Base-by-base conservation (phyloP, 2,797 vertebrate genomes). In the Squalus acanthias region DNA sequence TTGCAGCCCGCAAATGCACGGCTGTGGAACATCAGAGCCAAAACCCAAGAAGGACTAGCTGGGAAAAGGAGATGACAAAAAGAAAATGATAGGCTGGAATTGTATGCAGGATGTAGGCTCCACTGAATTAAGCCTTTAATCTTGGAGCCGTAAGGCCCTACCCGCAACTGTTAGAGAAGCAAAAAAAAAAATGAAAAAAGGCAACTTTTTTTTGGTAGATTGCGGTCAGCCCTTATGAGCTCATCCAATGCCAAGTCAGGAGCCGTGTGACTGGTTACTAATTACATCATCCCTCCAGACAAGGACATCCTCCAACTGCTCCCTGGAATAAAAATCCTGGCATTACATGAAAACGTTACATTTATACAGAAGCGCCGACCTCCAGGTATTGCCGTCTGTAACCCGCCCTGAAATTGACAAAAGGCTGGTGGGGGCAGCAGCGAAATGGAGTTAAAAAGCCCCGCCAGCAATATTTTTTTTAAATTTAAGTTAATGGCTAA, bases 221-320 rank as follows among this genome's bases (percentile, higher is more conserved):
- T n/a, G 88, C 63, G 17, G 65, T 93, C n/a, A 69, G 20, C n/a
- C 33, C 91, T 92, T 33, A 92, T 92, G 91, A 67, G 67, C 91
- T 46, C 65, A 93, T 69, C n/a, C 26, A 7, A 39, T 46, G 91
- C 88, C 88, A 89, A 93, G 9, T 24, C 60, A 92, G 0, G 13
- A 93, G 91, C 63, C 91, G 46, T 93, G 91, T 93, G 91, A 93
- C 91, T 22, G n/a, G 63, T n/a, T 65, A 9, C 53, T 50, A 65
- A 65, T 93, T 69, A 69, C 91, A 93, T 93, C 91, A 93, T 93
- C 8, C 39, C 6, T 24, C 63, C 17, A 67, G 33, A 93, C 22
- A 69, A 93, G n/a, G 91, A 46, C 8, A 93, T 93, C 91, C 1
- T 93, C 91, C 63, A 26, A 63, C 91, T 85, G 46, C 82, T 85